Evolutionary conservation across 23 tunicate genomes (phyloP).

Genomic region (Botrylloides violaceus): DNA sequence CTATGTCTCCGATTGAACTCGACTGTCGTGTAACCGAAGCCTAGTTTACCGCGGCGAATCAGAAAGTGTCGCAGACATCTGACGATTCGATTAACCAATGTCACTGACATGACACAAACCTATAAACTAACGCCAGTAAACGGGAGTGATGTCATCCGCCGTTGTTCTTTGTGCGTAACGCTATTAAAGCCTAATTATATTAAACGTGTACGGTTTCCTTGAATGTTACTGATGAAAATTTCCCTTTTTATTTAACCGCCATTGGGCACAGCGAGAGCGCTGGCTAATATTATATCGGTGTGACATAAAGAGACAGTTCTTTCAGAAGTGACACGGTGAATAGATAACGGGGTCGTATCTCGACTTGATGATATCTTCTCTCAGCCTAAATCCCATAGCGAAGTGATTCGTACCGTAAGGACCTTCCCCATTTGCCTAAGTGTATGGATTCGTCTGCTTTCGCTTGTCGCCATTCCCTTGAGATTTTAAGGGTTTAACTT

Average conservation of each 20-base stretch:
- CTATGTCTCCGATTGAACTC: neutral
- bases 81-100: neutral
- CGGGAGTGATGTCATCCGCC: neutral
- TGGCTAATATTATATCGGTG: neutral
- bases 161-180: neutral
- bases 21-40: neutral
- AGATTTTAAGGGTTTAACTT: neutral
- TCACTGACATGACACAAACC: neutral
- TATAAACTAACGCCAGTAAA: neutral
- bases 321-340: neutral
- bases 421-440: neutral
- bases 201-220: neutral
- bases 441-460: neutral
- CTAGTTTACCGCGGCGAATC: constrained; percentile 2
- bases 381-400: neutral
- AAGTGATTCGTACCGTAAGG: constrained; percentile 9
- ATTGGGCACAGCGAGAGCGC: neutral
- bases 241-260: neutral
- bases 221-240: neutral
- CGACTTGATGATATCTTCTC: neutral
- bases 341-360: constrained; percentile 11
- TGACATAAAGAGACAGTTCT: neutral
- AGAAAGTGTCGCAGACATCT: neutral
- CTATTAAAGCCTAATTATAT: neutral
- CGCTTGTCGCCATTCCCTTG: neutral